A percentile compares a stretch with the other conserved stretches of the same genome.
These are phyloP conservation scores for Habrosyne pyritoides DNA, from an alignment of 2,888 invertebrate genomes.

Conservation along the genomic window DNA sequence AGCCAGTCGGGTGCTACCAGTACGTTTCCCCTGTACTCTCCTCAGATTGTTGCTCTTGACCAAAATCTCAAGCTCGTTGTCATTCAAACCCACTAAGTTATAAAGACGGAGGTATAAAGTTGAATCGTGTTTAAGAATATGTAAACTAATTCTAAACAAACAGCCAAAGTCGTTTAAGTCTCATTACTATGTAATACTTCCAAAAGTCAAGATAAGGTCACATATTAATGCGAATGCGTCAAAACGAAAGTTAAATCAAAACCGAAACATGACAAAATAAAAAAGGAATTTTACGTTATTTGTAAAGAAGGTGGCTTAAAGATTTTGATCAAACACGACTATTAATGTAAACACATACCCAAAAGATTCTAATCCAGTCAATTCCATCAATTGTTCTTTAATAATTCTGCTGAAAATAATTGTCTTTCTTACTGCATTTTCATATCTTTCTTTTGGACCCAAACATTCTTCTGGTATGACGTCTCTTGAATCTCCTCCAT, in stretches of 20 bases:
- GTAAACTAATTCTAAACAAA: background rate
- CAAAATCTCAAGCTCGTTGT: too few species aligned
- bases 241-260: background rate
- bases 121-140: too few species aligned
- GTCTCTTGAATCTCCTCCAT: conserved; percentile 85
- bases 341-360: conserved; percentile 77
- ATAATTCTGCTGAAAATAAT: conserved; percentile 87
- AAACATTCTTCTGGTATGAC: conserved; percentile 87
- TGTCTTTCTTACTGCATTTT: conserved; percentile 88
- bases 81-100: too few species aligned
- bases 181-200: background rate
- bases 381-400: conserved; percentile 85
- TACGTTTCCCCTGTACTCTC: too few species aligned
- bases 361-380: conserved; percentile 87
- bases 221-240: background rate
- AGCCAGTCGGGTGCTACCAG: too few species aligned
- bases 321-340: background rate
- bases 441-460: conserved; percentile 91
- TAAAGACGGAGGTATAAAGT: too few species aligned
- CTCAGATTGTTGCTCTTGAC: too few species aligned
- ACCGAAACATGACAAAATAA: background rate
- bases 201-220: background rate
- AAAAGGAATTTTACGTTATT: background rate
- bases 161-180: background rate
- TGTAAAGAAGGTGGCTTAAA: background rate